Conservation (phyloP, 2,113 vertebrate species). For the Uria lomvia region DNA sequence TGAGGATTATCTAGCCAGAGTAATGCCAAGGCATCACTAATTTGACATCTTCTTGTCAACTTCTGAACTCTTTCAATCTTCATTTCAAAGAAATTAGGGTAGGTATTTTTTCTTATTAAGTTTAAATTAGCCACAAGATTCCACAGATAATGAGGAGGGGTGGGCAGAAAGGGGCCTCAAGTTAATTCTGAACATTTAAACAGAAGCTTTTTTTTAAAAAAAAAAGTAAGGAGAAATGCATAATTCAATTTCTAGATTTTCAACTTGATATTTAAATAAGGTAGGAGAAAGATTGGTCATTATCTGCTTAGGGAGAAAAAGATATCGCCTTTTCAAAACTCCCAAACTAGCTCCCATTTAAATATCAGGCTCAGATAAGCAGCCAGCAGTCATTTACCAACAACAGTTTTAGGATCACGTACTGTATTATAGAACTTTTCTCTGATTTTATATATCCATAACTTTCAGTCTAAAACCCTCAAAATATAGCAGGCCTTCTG, state of each 20-base stretch:
- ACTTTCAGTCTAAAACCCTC: not conserved
- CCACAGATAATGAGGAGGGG: not conserved
- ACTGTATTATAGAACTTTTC: not conserved
- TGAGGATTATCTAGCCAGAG: not conserved
- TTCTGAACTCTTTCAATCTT: not conserved
- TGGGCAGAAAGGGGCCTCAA: not conserved
- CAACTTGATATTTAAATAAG: not conserved
- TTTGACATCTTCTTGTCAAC: not conserved
- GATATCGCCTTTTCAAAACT: not conserved
- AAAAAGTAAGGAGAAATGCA: not conserved
- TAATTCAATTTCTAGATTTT: not conserved
- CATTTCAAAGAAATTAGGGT: not conserved
- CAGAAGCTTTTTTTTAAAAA: not conserved
- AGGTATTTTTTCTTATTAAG: not conserved
- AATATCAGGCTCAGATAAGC: not conserved
- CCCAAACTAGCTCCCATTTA: not conserved
- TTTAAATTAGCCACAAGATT: not conserved
- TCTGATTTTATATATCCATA: not conserved
- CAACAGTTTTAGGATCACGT: not conserved
- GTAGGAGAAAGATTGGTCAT: not conserved
- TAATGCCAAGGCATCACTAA: not conserved
- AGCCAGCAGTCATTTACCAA: not conserved
- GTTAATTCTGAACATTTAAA: not conserved
- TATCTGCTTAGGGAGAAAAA: not conserved
- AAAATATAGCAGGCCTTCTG: not conserved